Evolutionary conservation across 2,113 vertebrate species (phyloP), one percentile per base, ranked within the genome.

Genomic region (Melanotaenia duboulayi): DNA sequence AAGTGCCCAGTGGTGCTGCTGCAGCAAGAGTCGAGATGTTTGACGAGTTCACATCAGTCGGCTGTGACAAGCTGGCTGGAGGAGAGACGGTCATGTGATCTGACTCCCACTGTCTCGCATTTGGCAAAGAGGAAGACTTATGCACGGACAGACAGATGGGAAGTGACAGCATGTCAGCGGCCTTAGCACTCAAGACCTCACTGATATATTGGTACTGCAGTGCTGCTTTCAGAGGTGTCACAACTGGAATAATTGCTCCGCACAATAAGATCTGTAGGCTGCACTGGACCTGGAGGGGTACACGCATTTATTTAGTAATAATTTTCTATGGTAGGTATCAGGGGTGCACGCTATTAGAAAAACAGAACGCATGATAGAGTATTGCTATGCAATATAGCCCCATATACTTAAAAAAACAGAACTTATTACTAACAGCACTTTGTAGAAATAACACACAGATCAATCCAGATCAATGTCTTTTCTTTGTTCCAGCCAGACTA

Each of bases 11-110:
- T 37, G 74, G 72, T 70, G 80, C 65, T 60, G 75, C 83, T 80
- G 68, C 71, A 72, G 73, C 12, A 32, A 48, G 61, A 81, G 55
- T 48, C 46, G 24, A 61, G 60, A 58, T 58, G 61, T 86, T 86
- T 84, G 86, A 91, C 75, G 73, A 78, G 75, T 73, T 82, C 73
- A 60, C 79, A 57, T 87, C 81, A 80, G 75, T 71, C 76, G 22
- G 66, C 70, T 62, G 63, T 87, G 86, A 89, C 86, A 81, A 52
- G 78, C 65, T 14, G 73, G 61, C 71, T 23, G 71, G 32, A 42
- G 44, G 40, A 37, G 63, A 74, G 65, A 71, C 22, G 11, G 60
- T 75, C 56, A 79, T 74, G 74, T 74, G 74, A 57, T 73, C 67
- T 32, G 87, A 84, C 78, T 85, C 57, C 57, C 65, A 46, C 74